Evolutionary conservation across 2,797 vertebrate species (phyloP), one percentile per base, ranked within the genome.

Genomic region (Anolis apletophallus): DNA sequence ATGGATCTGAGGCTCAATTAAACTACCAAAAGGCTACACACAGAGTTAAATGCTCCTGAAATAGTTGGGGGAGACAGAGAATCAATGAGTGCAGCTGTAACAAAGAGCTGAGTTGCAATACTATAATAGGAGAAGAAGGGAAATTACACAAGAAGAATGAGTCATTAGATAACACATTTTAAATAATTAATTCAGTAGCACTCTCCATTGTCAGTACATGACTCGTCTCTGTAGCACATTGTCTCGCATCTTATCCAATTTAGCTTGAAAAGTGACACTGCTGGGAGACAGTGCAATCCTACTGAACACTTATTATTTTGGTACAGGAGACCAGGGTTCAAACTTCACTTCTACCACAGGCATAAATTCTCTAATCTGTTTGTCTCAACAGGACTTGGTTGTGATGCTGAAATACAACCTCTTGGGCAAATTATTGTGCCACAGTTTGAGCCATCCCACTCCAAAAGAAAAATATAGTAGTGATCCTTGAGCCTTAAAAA

Each of bases 111-210:
- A 87, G 76, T 81, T 80, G 50, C 0, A 85, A 83, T 64, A 57
- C 77, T 40, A 14, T 61, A 87, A 85, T 34, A 61, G 69, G 80
- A 83, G 87, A 78, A 79, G 85, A 86, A 29, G 67, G 89, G 88
- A 91, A 93, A 89, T 81, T 36, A 86, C 81, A 80, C 81, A 80
- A 80, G 90, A n/a, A 11, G 77, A 1, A 23, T 87, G 88, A 91
- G 85, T 90, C 92, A 93, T 89, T 89, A 90, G 86, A 85, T 69
- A 74, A 72, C 89, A 83, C 69, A 67, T 77, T 83, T 85, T 91
- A 89, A 85, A 91, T 50, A 81, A 90, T 74, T 84, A 64, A 88
- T 74, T 55, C 81, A 64, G 2, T 80, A 61, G 19, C 29, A 57
- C 83, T 74, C 32, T 14, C 46, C 78, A 75, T 36, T 78, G 57